These are phyloP conservation scores for Propithecus coquereli DNA, from an alignment of 2,113 vertebrate genomes.

Conservation along the genomic window DNA sequence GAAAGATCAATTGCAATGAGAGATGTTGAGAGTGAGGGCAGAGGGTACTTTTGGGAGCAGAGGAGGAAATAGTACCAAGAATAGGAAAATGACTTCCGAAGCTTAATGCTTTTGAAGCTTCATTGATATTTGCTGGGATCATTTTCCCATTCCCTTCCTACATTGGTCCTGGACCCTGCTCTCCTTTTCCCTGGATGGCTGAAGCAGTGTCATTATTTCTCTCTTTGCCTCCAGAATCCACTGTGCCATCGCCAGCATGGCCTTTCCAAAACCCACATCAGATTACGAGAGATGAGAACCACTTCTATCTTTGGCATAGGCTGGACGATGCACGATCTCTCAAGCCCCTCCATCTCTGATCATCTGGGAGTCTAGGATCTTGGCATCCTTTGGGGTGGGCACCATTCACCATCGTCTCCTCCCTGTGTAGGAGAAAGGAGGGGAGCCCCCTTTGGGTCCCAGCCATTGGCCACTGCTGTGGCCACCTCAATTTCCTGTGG, in stretches of 20 bases:
- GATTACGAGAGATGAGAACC: not conserved
- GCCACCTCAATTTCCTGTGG: not conserved
- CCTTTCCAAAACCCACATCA: not conserved
- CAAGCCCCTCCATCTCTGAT: not conserved
- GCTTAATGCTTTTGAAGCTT: not conserved
- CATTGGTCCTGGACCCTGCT: too few species aligned
- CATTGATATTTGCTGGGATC: not conserved
- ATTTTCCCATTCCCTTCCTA: not conserved
- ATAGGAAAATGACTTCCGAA: not conserved
- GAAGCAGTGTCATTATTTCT: accelerated
- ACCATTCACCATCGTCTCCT: accelerated
- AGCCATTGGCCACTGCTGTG: not conserved
- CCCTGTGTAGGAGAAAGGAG: not conserved
- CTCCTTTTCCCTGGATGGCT: not conserved
- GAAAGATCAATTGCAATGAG: not conserved
- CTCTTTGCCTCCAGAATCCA: not conserved
- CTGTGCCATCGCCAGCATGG: accelerated
- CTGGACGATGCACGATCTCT: accelerated
- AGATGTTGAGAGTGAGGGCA: not conserved
- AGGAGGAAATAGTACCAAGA: not conserved
- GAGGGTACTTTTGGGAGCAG: not conserved
- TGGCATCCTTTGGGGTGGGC: too few species aligned
- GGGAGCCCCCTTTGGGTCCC: not conserved
- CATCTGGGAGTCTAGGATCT: too few species aligned
- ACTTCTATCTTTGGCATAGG: not conserved